phyloP scores from a whole-genome alignment of 37 sponge, comb jelly and placozoan genomes.

The Crambe crambe region DNA sequence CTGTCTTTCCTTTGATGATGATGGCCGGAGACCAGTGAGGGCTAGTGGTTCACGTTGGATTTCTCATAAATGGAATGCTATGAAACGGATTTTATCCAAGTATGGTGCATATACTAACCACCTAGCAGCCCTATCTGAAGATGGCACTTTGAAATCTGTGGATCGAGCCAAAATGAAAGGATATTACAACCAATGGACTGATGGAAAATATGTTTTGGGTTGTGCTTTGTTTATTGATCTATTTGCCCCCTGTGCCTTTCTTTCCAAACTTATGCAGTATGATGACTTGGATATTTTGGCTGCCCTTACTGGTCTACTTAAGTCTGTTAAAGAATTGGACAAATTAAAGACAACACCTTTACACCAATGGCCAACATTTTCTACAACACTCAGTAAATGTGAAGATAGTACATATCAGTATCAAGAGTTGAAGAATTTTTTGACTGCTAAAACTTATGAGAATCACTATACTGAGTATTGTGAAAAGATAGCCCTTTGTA shows the following conservation, averaged over 20 bases:
- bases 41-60: conserved; percentile 56
- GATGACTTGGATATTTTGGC: conserved; percentile 38
- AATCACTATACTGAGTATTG: conserved; percentile 17
- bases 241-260: conserved; percentile 32
- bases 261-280: conserved; percentile 55
- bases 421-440: conserved; percentile 39
- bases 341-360: conserved; percentile 26
- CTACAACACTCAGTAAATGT: conserved; percentile 24
- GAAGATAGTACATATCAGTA: conserved; percentile 25
- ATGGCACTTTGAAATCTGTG: conserved; percentile 27
- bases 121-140: conserved; percentile 57
- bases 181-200: conserved; percentile 48
- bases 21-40: conserved; percentile 41
- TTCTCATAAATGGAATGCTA: conserved; percentile 53
- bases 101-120: conserved; percentile 77
- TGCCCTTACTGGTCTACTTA: conserved; percentile 30
- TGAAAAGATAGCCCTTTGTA: conserved; percentile 31
- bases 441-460: conserved; percentile 5
- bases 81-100: conserved; percentile 70
- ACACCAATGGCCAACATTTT: conserved; percentile 36
- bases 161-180: conserved; percentile 69
- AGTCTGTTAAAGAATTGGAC: conserved; percentile 36
- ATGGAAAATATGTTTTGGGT: conserved; percentile 74
- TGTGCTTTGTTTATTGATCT: conserved; percentile 64
- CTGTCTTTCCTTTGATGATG: conserved; percentile 47